Evolutionary conservation across 2,888 invertebrate genomes (phyloP), one percentile per base, ranked within the genome.

Genomic region (Trichogramma dendrolimi): DNA sequence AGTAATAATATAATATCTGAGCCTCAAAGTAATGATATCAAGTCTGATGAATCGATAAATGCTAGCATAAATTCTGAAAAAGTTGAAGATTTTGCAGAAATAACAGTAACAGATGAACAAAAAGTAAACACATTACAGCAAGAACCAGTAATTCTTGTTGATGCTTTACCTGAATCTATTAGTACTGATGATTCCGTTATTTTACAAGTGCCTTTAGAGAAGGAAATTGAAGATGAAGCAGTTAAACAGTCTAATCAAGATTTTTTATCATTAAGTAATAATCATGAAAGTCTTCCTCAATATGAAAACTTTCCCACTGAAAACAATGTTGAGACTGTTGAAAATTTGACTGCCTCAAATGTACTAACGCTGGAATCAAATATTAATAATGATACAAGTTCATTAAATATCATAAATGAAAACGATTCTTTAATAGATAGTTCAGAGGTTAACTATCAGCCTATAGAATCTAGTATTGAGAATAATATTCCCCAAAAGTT

Each of bases 401-500:
- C 44, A 5, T 4, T 6, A 4, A 8, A 43, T 11, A 46, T 46
- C n/a, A 2, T 46, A 10, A 58, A 51, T 48, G 43, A 63, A 42
- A 63, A 66, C 40, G 59, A 61, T 54, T 62, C 59, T 48, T 11
- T 40, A 42, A 11, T 58, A 41, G 66, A 67, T 46, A 66, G 44
- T 58, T 14, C 40, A 11, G 59, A 59, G 6, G 55, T 53, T 46
- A 58, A 52, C 6, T 57, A 66, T 50, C 60, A 61, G 42, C 40
- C 53, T 6, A 46, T 68, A 66, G 68, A 71, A 61, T 67, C 72
- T 69, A 68, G 60, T 68, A 68, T 70, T 55, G 62, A 70, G 10
- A 11, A 54, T 54, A 68, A 66, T 55, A 60, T 68, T 11, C 72
- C 74, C 55, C 63, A 64, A 49, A 71, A 64, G 68, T 71, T 73